phyloP scores from a whole-genome alignment of 2,888 invertebrate species.

The Sphaerophoria rueppellii region DNA sequence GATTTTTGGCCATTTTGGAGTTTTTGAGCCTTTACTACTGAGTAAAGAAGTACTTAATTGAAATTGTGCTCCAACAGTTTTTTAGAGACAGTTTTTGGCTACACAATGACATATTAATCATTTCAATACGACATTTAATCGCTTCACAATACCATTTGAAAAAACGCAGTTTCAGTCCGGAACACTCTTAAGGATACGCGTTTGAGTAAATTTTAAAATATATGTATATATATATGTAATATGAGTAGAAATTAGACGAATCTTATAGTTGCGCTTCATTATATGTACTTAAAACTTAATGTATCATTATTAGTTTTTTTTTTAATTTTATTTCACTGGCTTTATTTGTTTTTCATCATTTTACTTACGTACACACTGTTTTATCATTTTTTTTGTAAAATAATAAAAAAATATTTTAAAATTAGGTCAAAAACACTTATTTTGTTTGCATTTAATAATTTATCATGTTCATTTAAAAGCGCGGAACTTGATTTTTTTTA shows the following conservation, averaged over 20 bases:
- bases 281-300: slow-evolving; percentile 36
- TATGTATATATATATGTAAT: not conserved
- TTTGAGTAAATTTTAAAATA: slow-evolving; percentile 44
- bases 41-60: too few relatives aligned
- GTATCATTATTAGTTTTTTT: slow-evolving; percentile 35
- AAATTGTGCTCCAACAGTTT: too few relatives aligned
- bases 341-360: slow-evolving; percentile 40
- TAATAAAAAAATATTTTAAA: slow-evolving; percentile 70
- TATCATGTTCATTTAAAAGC: slow-evolving; percentile 61
- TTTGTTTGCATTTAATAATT: slow-evolving; percentile 53
- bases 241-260: slow-evolving; percentile 63
- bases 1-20: too few relatives aligned
- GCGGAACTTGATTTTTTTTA: slow-evolving; percentile 67
- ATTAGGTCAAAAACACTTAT: slow-evolving; percentile 66
- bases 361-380: slow-evolving; percentile 65
- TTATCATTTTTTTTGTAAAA: slow-evolving; percentile 58
- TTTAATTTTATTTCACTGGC: slow-evolving; percentile 41
- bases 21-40: too few relatives aligned
- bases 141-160: too few relatives aligned
- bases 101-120: too few relatives aligned
- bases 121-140: too few relatives aligned
- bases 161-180: too few relatives aligned
- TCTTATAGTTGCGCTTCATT: slow-evolving; percentile 65
- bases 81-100: too few relatives aligned
- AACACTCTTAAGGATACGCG: slow-evolving; percentile 53